phyloP scores from a whole-genome alignment of 2,797 vertebrate species.

The Sebastes steindachneri region DNA sequence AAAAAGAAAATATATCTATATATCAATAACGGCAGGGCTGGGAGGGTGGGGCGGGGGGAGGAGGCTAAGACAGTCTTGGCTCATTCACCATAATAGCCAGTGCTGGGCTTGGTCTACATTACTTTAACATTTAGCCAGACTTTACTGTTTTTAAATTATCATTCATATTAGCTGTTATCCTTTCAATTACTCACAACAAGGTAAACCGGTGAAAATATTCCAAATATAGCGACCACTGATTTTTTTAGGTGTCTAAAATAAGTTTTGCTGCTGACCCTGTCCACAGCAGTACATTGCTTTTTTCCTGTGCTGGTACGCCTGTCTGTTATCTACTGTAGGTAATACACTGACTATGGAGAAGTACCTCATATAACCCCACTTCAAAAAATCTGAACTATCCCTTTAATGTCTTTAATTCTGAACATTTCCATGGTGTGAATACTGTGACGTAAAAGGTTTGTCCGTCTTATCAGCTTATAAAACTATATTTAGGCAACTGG shows the following conservation, averaged over 20 bases:
- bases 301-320: no score
- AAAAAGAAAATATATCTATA: no score
- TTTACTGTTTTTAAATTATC: no score
- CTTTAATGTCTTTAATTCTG: neutral
- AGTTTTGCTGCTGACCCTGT: rapidly evolving
- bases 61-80: no score
- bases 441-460: neutral
- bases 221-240: neutral
- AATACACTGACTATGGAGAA: neutral
- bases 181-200: neutral
- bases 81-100: no score
- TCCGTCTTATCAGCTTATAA: conserved; percentile 11
- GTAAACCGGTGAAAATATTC: neutral
- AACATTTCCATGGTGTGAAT: neutral
- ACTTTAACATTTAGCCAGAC: no score
- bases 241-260: neutral
- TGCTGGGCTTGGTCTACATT: no score
- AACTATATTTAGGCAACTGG: conserved; percentile 15
- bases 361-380: neutral
- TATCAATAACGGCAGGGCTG: no score
- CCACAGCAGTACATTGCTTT: no score
- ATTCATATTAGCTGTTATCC: neutral
- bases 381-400: neutral
- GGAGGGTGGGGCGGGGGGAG: no score
- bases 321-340: neutral